Evolutionary conservation across 2,797 vertebrate species (phyloP), one percentile per base, ranked within the genome.

Genomic region (Prunella strophiata): DNA sequence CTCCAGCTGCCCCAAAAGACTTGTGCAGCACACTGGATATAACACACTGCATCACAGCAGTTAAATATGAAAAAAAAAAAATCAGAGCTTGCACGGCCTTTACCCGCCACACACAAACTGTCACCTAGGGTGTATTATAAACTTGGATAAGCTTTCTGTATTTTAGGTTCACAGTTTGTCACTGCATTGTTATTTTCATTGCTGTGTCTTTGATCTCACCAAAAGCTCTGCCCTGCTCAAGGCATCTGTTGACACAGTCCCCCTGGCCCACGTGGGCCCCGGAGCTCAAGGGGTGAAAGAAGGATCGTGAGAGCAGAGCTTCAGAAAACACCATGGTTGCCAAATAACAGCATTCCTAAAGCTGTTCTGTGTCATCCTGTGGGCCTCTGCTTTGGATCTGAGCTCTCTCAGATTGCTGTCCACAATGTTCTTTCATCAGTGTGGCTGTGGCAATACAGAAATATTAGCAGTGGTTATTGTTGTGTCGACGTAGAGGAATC

Each of bases 191-290:
- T 91, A 21, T 93, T 96, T 95, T 77, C 81, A 80, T 48, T 87
- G 71, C 77, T 76, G 9, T 76, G 92, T 59, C 86, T 95, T 89
- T 94, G 83, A 91, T 95, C 94, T 86, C 63, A 40, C 27, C 43
- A 45, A 87, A 87, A 71, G 55, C 86, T 90, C 45, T 88, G 71
- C 6, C 4, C 71, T 73, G 88, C 55, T 87, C 55, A 21, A 63
- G 88, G 42, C 57, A 43, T 81, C 58, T 95, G 90, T 86, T 91
- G 91, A 70, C 71, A 88, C 38, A 88, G 77, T 88, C 45, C 67
- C 67, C 48, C 73, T 84, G 66, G 63, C 55, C 63, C 36, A 6
- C 15, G 29, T 88, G 73, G 74, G 72, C 63, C 52, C 93, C 78
- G 82, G 86, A 79, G 83, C 87, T 95, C 17, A 36, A 14, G 16